Conservation (phyloP, 1,140 invertebrate genomes). For the Planococcus citri region DNA sequence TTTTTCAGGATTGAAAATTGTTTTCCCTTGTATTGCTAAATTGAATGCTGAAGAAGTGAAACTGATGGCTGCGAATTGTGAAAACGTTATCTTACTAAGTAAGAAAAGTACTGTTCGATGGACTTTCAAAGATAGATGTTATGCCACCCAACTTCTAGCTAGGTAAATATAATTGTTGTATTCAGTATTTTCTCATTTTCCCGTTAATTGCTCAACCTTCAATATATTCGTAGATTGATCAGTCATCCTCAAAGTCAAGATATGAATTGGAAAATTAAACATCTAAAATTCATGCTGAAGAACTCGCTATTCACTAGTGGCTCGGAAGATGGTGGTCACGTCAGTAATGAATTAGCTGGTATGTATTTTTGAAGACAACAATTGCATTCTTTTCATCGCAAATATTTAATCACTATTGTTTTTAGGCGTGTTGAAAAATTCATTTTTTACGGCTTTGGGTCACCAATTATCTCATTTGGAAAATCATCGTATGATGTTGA, state of each 20-base stretch:
- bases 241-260: constrained; percentile 20
- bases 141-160: constrained; percentile 23
- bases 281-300: constrained; percentile 23
- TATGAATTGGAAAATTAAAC: constrained; percentile 23
- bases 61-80: constrained; percentile 22
- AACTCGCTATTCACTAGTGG: constrained; percentile 16
- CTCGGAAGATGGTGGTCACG: constrained; percentile 13
- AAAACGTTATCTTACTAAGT: constrained; percentile 20
- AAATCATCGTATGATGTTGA: constrained; percentile 18
- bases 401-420: no score
- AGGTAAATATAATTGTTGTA: constrained; percentile 18
- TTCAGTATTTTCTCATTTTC: background rate
- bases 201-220: background rate
- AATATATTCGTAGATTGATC: constrained; percentile 20
- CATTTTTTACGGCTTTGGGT: constrained; percentile 23
- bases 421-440: constrained; percentile 21
- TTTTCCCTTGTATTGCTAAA: constrained; percentile 21
- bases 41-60: constrained; percentile 20
- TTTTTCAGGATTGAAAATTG: constrained; percentile 21
- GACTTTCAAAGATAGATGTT: constrained; percentile 23
- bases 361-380: background rate
- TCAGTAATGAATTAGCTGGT: constrained; percentile 22
- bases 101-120: constrained; percentile 21
- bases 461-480: constrained; percentile 23
- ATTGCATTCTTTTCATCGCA: no score